phyloP scores from a whole-genome alignment of 2,113 vertebrate species.

The Acanthisitta chloris region DNA sequence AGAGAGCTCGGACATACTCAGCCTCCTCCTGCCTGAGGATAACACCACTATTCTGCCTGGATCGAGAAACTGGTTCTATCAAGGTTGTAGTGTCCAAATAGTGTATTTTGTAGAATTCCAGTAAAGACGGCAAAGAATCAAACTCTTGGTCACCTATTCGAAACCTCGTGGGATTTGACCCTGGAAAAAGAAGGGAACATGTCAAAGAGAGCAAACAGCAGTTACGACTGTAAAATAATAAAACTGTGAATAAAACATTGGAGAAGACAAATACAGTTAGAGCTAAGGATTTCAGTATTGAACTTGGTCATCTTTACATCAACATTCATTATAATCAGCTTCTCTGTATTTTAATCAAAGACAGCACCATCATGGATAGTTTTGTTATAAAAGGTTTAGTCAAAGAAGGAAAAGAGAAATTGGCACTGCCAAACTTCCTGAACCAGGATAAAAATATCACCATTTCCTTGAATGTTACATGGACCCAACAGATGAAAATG shows the following conservation, averaged over 20 bases:
- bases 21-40: slow-evolving; percentile 86
- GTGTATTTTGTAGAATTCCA: slow-evolving; percentile 99
- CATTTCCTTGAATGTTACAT: background rate
- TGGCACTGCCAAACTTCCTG: background rate
- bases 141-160: slow-evolving; percentile 99
- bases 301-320: background rate
- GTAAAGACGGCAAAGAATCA: slow-evolving; percentile 90
- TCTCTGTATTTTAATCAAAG: background rate
- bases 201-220: slow-evolving; percentile 38
- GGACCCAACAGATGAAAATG: background rate
- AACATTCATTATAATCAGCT: background rate
- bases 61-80: slow-evolving; percentile 93
- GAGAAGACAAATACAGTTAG: background rate
- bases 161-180: slow-evolving; percentile 83
- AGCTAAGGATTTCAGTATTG: background rate
- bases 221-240: no score
- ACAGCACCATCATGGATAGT: background rate
- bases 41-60: slow-evolving; percentile 85
- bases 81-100: slow-evolving; percentile 99
- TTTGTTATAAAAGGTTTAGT: background rate
- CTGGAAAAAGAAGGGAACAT: slow-evolving; percentile 69
- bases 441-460: background rate
- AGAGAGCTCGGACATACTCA: slow-evolving; percentile 93
- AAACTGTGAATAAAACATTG: background rate
- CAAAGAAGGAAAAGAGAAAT: background rate